Base-by-base conservation (phyloP, 1,140 invertebrate genomes). In the Drosophila arawakana region DNA sequence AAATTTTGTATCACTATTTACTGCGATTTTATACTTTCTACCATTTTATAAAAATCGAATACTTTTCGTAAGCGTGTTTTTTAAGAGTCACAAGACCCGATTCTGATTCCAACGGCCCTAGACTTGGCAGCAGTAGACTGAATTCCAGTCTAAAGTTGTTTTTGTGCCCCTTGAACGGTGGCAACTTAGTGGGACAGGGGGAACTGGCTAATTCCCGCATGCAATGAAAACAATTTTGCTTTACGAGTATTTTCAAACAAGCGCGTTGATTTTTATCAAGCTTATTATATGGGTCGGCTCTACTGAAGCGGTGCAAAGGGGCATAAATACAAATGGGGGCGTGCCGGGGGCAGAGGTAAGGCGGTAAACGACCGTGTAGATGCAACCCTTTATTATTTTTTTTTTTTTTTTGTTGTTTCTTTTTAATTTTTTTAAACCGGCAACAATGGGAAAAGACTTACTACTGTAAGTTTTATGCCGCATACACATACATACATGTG, bases 261-360 rank as follows among this genome's bases (percentile, higher is more conserved):
- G 66, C 63, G 78, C 78, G 71, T 78, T 86, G 82, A 86, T 86
- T 86, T 57, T 80, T 88, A 86, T 86, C 83, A 83, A 75, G 83
- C 83, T 88, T 88, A 88, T 86, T 86, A 86, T 88, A 73, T 85
- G 78, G 78, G 81, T 84, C 77, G 80, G 46, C n/a, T 13, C 4
- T 18, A 39, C 9, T 11, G 37, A 2, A 59, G 10, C 11, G 34
- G 11, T 15, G 52, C 11, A 7, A 37, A 37, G 47, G 18, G 5
- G 6, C 25, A 30, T 30, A 30, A 30, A 30, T 30, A 11, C 10
- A 11, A 44, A 5, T 39, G 47, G 11, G 21, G 37, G 10, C n/a
- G 6, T 6, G 44, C 30, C 10, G 6, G 58, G 8, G 57, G 59
- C 43, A 54, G 57, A 41, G 37, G 21, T 41, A 18, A 60, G 62